Base-by-base conservation (phyloP, 2,888 invertebrate genomes). In the Thalpophila matura region DNA sequence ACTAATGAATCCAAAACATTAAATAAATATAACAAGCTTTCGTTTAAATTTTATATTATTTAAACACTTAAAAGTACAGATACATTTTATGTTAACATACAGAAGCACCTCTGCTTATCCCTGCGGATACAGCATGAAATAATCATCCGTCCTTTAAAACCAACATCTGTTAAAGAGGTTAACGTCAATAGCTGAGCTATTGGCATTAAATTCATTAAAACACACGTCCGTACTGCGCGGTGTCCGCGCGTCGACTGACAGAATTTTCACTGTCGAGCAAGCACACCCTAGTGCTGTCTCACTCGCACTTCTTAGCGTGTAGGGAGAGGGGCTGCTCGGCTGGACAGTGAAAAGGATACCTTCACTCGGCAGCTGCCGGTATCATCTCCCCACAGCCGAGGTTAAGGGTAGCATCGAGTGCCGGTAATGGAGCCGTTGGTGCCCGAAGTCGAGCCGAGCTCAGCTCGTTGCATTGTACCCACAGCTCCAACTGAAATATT, bases 391-490 rank as follows among this genome's bases (percentile, higher is more conserved):
- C 94, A 50, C 91, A 90, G 67, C 86, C 88, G n/a, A 90, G 66
- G 43, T 82, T 85, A 43, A 86, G 84, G 6, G 68, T 50, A 1
- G 82, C 72, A 12, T 85, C 85, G 12, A 89, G 70, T 5, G 77
- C 74, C 1, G 89, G 85, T 0, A 88, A 66, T 0, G 85, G 83
- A 0, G 82, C 78, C 0, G 62, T 79, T 0, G 87, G 82, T 0
- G 83, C 89, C 14, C 95, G 89, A 1, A 95, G 88, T 42, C 91
- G 90, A 4, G 95, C 95, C 0, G 95, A 95, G 50, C 94, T 95
- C 5, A 95, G 63, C 45, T 95, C 95, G 74, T 95, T 95, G 74
- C 95, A 93, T 72, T 95, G 94, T 38, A 95, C 95, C 95, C 95
- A 95, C 0, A 95, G 88, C 53, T 94, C 94, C 87, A 95, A 80